Percentiles rank a stretch among this genome's conserved stretches.
These are phyloP conservation scores for Myocastor coypus DNA, from an alignment of 2,113 vertebrate genomes.

Conservation along the genomic window DNA sequence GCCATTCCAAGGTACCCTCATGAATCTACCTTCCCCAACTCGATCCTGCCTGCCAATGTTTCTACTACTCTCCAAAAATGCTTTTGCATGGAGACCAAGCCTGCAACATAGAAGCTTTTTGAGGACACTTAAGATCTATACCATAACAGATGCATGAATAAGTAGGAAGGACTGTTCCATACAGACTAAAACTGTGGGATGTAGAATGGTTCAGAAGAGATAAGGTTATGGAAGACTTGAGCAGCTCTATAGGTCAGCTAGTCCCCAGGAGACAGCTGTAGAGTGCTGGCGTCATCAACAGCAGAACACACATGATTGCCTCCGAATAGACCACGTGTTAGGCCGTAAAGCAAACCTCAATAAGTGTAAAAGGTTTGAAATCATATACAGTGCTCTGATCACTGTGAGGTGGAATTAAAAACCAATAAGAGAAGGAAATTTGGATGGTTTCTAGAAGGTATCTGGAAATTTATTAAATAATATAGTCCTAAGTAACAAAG, in stretches of 20 bases:
- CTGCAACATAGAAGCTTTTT: background rate
- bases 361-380: background rate
- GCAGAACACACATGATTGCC: background rate
- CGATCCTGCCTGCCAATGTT: background rate
- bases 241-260: background rate
- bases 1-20: background rate
- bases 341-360: background rate
- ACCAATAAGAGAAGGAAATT: constrained; percentile 18
- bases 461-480: constrained; percentile 38
- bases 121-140: background rate
- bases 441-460: background rate
- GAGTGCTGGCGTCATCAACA: background rate
- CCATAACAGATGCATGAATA: background rate
- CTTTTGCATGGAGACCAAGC: background rate
- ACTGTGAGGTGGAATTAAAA: background rate
- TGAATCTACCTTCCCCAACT: background rate
- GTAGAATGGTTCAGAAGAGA: background rate
- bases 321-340: background rate
- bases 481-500: background rate
- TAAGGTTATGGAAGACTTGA: constrained; percentile 26
- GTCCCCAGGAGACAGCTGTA: background rate
- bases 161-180: background rate
- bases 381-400: background rate
- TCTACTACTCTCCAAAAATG: background rate
- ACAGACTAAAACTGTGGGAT: background rate